Base-by-base conservation (phyloP, 2,797 vertebrate species). In the Pseudopleuronectes americanus region DNA sequence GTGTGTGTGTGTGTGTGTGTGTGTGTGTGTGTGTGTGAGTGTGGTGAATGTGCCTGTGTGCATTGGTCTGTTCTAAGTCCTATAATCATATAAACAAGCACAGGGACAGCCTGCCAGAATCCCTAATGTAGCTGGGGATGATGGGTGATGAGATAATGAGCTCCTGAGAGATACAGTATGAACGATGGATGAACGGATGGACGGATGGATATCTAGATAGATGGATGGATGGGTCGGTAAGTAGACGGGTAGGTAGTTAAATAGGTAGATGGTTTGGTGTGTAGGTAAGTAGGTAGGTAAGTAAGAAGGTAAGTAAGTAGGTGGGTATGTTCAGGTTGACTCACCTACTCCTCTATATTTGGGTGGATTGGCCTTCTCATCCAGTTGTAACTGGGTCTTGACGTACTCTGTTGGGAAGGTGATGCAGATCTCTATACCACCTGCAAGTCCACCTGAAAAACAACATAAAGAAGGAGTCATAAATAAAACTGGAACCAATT, bases 371-470 rank as follows among this genome's bases (percentile, higher is more conserved):
- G 97, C 94, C 71, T 93, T 97, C 89, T 98, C 97, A 0, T 98
- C 97, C 85, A 99, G 90, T 84, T 99, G 97, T 56, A 98, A 89
- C 87, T 98, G 96, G 0, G 97, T 99, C 92, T 99, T 99, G 73
- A 99, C 97, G 1, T 99, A 99, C 72, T 99, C 97, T 0, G 97
- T 98, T n/a, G 97, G 97, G 90, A 97, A 99, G 3, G 97, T 99
- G 89, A 99, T 98, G 91, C 97, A 99, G 90, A 99, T 99, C 79
- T 99, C 97, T 0, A 99, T 98, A 55, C 97, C 97, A 7, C 97
- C 97, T 0, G 97, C 97, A n/a, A 99, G 85, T 69, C 97, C 97
- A 69, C 97, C 97, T 99, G 83, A 14, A 65, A 76, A 68, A 74
- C 26, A 78, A 36, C 8, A 55, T 3, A 24, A 38, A 48, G 1